Percentiles rank a stretch among this genome's conserved stretches.
These are phyloP conservation scores for Rhyacichthys aspro DNA, from an alignment of 2,797 vertebrate genomes.

Conservation along the genomic window DNA sequence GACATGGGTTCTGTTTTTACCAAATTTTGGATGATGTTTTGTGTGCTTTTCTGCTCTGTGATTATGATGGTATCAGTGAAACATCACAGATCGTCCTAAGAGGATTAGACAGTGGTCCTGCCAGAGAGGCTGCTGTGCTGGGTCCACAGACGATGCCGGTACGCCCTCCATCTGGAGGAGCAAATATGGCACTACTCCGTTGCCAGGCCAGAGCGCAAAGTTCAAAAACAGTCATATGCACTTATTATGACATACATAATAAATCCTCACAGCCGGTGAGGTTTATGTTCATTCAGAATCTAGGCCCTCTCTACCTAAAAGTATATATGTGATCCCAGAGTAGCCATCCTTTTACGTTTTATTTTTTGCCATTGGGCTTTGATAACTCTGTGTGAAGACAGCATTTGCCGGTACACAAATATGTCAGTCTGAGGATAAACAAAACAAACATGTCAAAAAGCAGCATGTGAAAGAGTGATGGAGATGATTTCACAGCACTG, in stretches of 20 bases:
- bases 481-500: constrained; percentile 56
- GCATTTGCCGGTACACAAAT: constrained; percentile 53
- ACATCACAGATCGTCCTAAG: constrained; percentile 66
- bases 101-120: constrained; percentile 65
- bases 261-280: no score
- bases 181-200: constrained; percentile 50
- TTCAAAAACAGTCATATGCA: constrained; percentile 36
- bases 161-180: constrained; percentile 64
- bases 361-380: constrained; percentile 22
- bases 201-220: constrained; percentile 54
- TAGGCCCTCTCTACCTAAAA: no score
- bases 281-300: no score
- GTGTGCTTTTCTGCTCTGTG: constrained; percentile 46
- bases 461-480: constrained; percentile 45
- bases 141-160: constrained; percentile 50
- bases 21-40: constrained; percentile 47
- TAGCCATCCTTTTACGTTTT: constrained; percentile 1
- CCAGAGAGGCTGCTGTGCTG: constrained; percentile 59
- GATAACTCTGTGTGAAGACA: constrained; percentile 33
- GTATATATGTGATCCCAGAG: constrained; percentile 4
- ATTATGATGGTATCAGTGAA: constrained; percentile 66
- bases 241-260: constrained; percentile 8
- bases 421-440: constrained; percentile 43
- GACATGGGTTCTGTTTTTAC: constrained; percentile 20
- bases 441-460: constrained; percentile 66